Conservation (phyloP, 1,140 invertebrate species). For the Choristoneura fumiferana region DNA sequence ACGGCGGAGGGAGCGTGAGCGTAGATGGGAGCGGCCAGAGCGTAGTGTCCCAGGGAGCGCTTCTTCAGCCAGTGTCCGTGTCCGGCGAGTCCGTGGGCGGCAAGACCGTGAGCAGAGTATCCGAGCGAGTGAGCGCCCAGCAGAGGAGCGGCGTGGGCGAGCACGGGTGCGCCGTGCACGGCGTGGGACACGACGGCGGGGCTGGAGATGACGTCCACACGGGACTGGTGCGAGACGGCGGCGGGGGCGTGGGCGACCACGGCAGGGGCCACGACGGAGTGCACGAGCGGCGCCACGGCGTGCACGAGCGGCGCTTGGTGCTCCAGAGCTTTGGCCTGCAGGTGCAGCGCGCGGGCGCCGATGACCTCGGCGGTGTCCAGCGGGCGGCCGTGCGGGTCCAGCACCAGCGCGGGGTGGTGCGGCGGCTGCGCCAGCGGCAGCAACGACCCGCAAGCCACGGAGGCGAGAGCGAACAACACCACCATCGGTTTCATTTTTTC, state of each 20-base stretch:
- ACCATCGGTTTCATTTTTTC: conserved; percentile 77
- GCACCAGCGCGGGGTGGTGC: conserved; percentile 57
- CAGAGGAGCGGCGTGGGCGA: conserved; percentile 33
- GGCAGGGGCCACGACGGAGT: conserved; percentile 13
- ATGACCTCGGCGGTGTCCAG: conserved; percentile 73
- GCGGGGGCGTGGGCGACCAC: conserved; percentile 32
- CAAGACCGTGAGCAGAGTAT: conserved; percentile 33
- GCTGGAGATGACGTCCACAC: conserved; percentile 37
- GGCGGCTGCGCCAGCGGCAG: conserved; percentile 56
- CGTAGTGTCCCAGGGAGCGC: conserved; percentile 48
- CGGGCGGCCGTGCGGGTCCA: conserved; percentile 64
- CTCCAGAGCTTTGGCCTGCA: conserved; percentile 66
- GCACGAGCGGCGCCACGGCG: conserved; percentile 18
- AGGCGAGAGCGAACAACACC: conserved; percentile 71
- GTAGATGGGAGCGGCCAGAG: conserved; percentile 42
- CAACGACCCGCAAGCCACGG: conserved; percentile 48
- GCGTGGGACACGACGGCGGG: conserved; percentile 39
- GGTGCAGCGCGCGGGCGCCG: conserved; percentile 69
- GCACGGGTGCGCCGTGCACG: conserved; percentile 30
- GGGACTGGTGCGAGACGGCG: conserved; percentile 61
- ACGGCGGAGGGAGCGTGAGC: conserved; percentile 50
- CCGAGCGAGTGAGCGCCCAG: conserved; percentile 32
- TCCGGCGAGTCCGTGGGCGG: conserved; percentile 28
- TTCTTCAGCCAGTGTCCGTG: conserved; percentile 54
- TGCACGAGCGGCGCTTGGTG: conserved; percentile 34